phyloP scores from a whole-genome alignment of 2,888 invertebrate species.

The Malthinus seriepunctatus region DNA sequence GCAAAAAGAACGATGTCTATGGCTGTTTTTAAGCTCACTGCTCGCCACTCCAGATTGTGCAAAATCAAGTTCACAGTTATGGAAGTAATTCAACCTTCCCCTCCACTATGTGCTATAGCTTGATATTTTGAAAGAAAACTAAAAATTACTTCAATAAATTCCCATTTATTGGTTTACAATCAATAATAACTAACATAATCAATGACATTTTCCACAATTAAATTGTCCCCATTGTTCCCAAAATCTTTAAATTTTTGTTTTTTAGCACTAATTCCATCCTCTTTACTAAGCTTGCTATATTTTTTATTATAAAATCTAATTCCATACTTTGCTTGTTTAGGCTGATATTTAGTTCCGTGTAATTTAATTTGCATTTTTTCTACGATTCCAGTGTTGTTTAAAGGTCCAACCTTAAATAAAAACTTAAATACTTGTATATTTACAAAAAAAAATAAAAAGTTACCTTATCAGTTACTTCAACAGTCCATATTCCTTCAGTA shows the following conservation, averaged over 20 bases:
- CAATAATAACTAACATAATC: constrained; percentile 1
- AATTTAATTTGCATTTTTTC: constrained; percentile 63
- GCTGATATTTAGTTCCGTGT: constrained; percentile 72
- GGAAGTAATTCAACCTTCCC: too few species aligned
- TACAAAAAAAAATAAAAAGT: background rate
- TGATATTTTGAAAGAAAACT: too few species aligned
- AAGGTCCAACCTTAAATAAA: constrained; percentile 51
- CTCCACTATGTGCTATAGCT: too few species aligned
- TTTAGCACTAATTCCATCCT: background rate
- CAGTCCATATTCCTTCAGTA: constrained; percentile 70
- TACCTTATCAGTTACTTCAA: constrained; percentile 59
- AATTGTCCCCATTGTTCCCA: background rate
- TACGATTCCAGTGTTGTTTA: constrained; percentile 62
- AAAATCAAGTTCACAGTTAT: too few species aligned
- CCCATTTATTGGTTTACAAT: background rate
- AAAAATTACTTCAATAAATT: too few species aligned
- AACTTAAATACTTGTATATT: background rate
- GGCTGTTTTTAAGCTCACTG: too few species aligned
- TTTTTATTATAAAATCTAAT: constrained; percentile 59
- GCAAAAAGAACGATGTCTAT: too few species aligned
- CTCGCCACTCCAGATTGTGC: too few species aligned
- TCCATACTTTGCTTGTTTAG: constrained; percentile 64
- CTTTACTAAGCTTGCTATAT: constrained; percentile 50
- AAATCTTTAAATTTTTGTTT: too few species aligned
- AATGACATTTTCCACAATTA: background rate